Base-by-base conservation (phyloP, 2,797 vertebrate genomes). In the Muscicapa striata region DNA sequence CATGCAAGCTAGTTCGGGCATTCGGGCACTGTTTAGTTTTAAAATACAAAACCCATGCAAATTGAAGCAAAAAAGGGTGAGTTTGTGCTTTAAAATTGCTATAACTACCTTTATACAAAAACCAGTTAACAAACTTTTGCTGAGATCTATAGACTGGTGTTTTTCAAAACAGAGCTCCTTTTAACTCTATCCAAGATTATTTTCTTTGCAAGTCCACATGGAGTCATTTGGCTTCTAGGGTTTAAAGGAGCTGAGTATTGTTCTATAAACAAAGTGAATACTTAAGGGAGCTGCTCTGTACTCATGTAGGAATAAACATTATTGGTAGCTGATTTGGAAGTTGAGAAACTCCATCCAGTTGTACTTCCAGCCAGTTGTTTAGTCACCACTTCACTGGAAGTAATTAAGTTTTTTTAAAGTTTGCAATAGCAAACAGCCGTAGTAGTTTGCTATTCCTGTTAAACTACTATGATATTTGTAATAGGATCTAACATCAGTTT, bases 141-240 rank as follows among this genome's bases (percentile, higher is more conserved):
- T n/a, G 41, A 73, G 30, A 11, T 61, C 6, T 49, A 0, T 21
- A 27, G 46, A 9, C 4, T 0, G 0, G 9, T 72, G 15, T 57
- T 92, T 90, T 76, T 82, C 21, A 43, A 73, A 76, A 54, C 6
- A 46, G 41, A 45, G 8, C 36, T 78, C 5, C 5, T 36, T 83
- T 93, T 69, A 10, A 36, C 8, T 69, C 17, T 46, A 0, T 70
- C 15, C 41, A 41, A 84, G 32, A 2, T 24, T 13, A 6, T 30
- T 11, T 67, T 52, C 68, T 87, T 54, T 72, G 58, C 11, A 24
- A 38, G 38, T 22, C 48, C 22, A 22, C 9, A 18, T 43, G 48
- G 23, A 40, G 15, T 79, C 27, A 18, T 5, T 67, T 63, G 30
- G 10, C 20, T 82, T 82, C 19, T 87, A 32, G 6, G 59, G 15